Conservation (phyloP, 2,113 vertebrate genomes). For the Eptesicus fuscus region DNA sequence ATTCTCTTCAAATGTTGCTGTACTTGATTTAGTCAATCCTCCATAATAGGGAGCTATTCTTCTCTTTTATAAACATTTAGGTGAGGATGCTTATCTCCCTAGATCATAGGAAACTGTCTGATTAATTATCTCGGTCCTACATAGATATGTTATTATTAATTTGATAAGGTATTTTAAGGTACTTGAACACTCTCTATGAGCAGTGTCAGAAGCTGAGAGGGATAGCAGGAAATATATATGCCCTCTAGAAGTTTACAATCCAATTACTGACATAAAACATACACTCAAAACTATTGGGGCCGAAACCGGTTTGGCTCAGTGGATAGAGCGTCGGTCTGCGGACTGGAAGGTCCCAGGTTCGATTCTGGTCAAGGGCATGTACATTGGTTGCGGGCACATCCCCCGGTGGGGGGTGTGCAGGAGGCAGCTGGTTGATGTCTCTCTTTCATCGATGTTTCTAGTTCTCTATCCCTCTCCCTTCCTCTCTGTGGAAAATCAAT, state of each 20-base stretch:
- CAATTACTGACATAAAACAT: neutral
- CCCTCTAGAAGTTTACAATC: neutral
- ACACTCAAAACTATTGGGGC: neutral
- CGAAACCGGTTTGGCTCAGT: too few relatives aligned
- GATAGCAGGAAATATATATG: neutral
- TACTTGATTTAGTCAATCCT: slow-evolving; percentile 4
- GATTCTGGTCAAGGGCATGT: too few relatives aligned
- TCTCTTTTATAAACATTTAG: neutral
- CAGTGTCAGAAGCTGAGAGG: neutral
- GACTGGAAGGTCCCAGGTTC: too few relatives aligned
- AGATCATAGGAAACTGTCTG: neutral
- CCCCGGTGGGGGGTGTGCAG: too few relatives aligned
- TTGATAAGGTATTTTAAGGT: neutral
- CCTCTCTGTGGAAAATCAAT: too few relatives aligned
- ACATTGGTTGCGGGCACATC: too few relatives aligned
- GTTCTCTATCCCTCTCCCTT: too few relatives aligned
- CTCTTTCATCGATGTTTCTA: too few relatives aligned
- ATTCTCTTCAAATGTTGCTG: slow-evolving; percentile 16
- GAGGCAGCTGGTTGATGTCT: too few relatives aligned
- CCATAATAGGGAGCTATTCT: neutral
- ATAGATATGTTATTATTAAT: neutral
- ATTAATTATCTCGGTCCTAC: neutral
- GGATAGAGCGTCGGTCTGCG: too few relatives aligned
- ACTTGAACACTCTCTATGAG: neutral
- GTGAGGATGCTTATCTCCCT: neutral